Base-by-base conservation (phyloP, 2,113 vertebrate species). In the Candoia aspera region DNA sequence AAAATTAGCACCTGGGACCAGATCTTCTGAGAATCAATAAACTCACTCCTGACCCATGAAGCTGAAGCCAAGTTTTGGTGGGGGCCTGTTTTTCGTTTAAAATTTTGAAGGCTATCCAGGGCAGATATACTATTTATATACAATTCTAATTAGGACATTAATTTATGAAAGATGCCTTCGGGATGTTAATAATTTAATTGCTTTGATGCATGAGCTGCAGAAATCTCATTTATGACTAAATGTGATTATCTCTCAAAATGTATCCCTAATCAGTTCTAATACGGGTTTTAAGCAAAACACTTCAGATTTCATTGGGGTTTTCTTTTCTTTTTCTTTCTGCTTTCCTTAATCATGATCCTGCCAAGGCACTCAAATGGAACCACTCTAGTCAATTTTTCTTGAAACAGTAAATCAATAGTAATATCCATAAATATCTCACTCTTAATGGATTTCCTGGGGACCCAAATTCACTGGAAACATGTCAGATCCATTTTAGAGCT, bases 361-460 rank as follows among this genome's bases (percentile, higher is more conserved):
- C 46, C 8, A 6, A 64, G 59, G 54, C 89, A 42, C 19, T 90
- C 91, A 84, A 60, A 90, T 26, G 83, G 53, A 93, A 92, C 87
- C 83, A 53, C 54, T 92, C 87, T 84, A 58, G 93, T 92, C 93
- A 96, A 94, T 94, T 94, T 94, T 53, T 92, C 94, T 90, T 96
- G 96, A 96, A 96, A 73, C 83, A 90, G 87, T 91, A 95, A 95
- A 94, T 92, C 93, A 12, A 91, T 64, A 73, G 49, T 95, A 29
- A 87, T 89, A 79, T 64, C 92, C 83, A 95, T 93, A 94, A 94
- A 92, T 57, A 91, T 94, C 64, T 84, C 86, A 90, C 93, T 60
- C 95, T 94, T 94, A 96, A 96, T 95, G 85, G 87, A 88, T 94
- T 95, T 68, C 90, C 95, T 93, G 93, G 95, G 90, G 94, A 91